Base-by-base conservation (phyloP, 2,888 invertebrate genomes). In the Dolichopus griseipennis region DNA sequence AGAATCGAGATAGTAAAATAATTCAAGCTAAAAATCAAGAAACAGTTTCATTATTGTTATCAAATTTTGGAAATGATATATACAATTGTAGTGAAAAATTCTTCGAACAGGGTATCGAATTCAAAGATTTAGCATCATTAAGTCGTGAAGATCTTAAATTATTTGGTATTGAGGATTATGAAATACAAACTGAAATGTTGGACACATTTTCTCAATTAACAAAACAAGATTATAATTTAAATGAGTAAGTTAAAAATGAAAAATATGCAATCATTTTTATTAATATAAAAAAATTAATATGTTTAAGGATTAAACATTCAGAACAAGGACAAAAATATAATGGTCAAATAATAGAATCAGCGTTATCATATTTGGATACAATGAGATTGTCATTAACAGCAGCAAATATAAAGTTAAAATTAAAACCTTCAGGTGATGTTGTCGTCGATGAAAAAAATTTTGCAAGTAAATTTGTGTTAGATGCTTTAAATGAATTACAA, bases 401-500 rank as follows among this genome's bases (percentile, higher is more conserved):
- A 20, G 77, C 80, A 21, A 76, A 80, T 65, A 77, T 80, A 65
- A 81, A 80, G 71, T 69, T 81, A 33, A 73, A 76, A 67, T 71
- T 80, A 10, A 74, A 73, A 71, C 77, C 77, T 6, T 75, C 78
- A 0, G 77, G 78, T 12, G 81, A 81, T 73, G 74, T 78, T n/a
- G 68, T 80, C 8, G 73, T 81, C 0, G 79, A 78, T 6, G 80
- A 80, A 15, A 79, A 77, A 22, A 73, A 75, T n/a, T 81, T 77
- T 70, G 80, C 80, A 0, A 81, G 81, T 67, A 75, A 77, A 64
- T 78, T 79, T 68, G 78, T 80, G 0, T 61, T 80, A n/a, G 77
- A 79, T 61, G 78, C 81, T 0, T 65, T 81, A 3, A 73, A 74
- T n/a, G 79, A 79, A 65, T 70, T 80, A 4, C 73, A 75, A 37